Conservation (phyloP, 2,888 invertebrate genomes). For the Platycheirus albimanus region DNA sequence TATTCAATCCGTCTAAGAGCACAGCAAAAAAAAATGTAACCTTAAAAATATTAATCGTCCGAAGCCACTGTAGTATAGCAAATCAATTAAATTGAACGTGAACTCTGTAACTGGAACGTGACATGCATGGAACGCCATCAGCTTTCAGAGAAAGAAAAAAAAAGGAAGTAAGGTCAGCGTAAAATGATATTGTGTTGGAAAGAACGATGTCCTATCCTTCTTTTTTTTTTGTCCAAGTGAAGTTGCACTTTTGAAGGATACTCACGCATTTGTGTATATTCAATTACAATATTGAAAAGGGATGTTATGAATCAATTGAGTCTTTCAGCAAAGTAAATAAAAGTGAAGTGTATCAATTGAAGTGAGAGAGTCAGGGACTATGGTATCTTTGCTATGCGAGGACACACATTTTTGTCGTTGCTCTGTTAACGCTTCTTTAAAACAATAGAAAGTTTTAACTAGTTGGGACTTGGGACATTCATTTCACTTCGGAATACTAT, state of each 20-base stretch:
- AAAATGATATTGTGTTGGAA: not conserved
- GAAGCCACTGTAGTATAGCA: not conserved
- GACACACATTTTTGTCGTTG: not conserved
- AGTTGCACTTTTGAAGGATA: constrained; percentile 3
- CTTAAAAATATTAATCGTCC: no score
- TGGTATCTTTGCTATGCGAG: not conserved
- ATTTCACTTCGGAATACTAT: no score
- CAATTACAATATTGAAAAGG: not conserved
- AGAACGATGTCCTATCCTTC: not conserved
- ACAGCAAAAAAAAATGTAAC: no score
- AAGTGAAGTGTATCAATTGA: constrained; percentile 13
- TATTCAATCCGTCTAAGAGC: not conserved
- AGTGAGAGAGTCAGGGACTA: constrained; percentile 2
- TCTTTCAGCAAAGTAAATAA: constrained; percentile 14
- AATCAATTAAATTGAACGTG: constrained; percentile 12
- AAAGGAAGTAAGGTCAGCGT: not conserved
- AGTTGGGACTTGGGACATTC: no score
- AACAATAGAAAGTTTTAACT: no score
- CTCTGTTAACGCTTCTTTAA: not conserved
- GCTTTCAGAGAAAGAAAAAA: not conserved
- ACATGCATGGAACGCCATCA: not conserved
- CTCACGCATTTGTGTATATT: constrained; percentile 4
- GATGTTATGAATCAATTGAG: not conserved
- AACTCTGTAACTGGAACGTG: constrained; percentile 14
- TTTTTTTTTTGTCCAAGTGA: not conserved